Base-by-base conservation (phyloP, 2,113 vertebrate species). In the Xyliphius kryptos region DNA sequence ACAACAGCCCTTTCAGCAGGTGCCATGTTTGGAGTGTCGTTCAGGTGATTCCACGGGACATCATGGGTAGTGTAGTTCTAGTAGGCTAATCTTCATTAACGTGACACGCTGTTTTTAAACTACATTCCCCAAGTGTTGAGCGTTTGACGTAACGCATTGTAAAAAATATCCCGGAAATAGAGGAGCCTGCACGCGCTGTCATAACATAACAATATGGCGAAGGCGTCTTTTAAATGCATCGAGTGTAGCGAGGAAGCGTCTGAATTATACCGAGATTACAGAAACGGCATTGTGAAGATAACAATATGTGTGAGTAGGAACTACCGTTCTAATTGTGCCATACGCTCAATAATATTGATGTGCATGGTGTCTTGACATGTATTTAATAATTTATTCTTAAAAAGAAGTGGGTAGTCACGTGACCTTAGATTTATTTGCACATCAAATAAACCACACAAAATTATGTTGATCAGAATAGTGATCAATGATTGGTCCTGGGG, bases 201-300 rank as follows among this genome's bases (percentile, higher is more conserved):
- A 56, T 10, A 15, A n/a, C n/a, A 13, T 36, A 7, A 10, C 15
- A 0, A 74, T 6, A 54, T 87, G 81, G 78, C 22, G 1, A 61
- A 65, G 48, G n/a, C n/a, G n/a, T 5, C 5, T 0, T 95, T 88
- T 59, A 81, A 88, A 22, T 98, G 95, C 65, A 71, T 98, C 48
- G 94, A 98, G 63, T 98, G 96, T 75, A 90, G 78, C 72, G 61
- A 78, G 9, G 84, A 83, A 36, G 90, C 94, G 0, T 22, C 69
- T 10, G 94, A 98, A 64, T 77, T 98, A 9, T 91, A 96, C 80
- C 76, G 91, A 44, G 95, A 98, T 77, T 98, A 98, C 71, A 90
- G 52, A 2, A 92, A 92, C 15, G 92, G 93, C 0, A 92, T 97
- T 70, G 73, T 98, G 58, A 97, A 95, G 70, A 89, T 94, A 62